Evolutionary conservation across 2,888 invertebrate species (phyloP), one percentile per base, ranked within the genome.

Genomic region (Lutraria lutraria): DNA sequence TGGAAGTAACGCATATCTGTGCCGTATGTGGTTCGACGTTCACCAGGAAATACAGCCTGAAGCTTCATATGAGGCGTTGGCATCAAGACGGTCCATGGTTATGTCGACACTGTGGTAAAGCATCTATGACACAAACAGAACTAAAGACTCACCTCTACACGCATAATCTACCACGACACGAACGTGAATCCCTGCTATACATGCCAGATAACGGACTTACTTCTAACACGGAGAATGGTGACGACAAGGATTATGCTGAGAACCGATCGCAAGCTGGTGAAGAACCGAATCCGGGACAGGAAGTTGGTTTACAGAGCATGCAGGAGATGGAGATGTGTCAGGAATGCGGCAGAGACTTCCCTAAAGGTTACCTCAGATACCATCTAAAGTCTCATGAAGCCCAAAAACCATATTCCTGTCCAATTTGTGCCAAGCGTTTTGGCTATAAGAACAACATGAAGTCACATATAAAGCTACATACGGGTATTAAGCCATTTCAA

Each of bases 371-470:
- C 90, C 93, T 95, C 89, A 93, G 94, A n/a, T 94, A 93, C 84
- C 95, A 95, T 87, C 94, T 95, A 25, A 94, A 94, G 52, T 94
- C 94, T 31, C 95, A 95, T 83, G 95, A 95, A 25, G 94, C 94
- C 19, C 94, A 95, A 92, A 95, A 95, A 83, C 95, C 95, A 25
- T 95, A 95, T 85, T 94, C 94, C 56, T 95, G 95, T 83, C 94
- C 95, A 19, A 94, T 95, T 25, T 95, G 95, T 88, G 93, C 94
- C 43, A 95, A 95, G 90, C 89, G 95, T 63, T 95, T 95, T 91
- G 95, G 95, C 79, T 95, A 95, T 93, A 95, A 95, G 88, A 95
- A 95, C 91, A 95, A 95, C 92, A 95, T 95, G 95, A 95, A 95
- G 90, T 95, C 95, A 12, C 95, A 95, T 89, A 94, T 95, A 90